Base-by-base conservation (phyloP, 2,797 vertebrate species). In the Oreochromis grahami region DNA sequence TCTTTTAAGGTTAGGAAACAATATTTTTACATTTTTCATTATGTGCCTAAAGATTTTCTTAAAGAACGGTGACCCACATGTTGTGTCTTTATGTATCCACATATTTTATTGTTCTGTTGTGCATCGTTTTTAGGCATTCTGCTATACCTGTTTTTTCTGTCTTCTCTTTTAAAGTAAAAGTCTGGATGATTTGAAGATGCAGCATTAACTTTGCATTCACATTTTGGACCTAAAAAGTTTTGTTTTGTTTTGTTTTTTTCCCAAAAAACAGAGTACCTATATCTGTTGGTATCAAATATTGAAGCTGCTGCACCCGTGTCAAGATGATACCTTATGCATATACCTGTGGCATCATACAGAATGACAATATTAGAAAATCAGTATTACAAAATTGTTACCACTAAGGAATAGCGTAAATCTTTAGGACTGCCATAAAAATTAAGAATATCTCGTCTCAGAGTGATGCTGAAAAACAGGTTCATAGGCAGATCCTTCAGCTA, bases 181-280 rank as follows among this genome's bases (percentile, higher is more conserved):
- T 26, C 21, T 43, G 63, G 14, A 68, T 68, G n/a, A 43, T 24
- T 43, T 43, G n/a, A 68, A 68, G 8, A 45, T 45, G 38, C 38
- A 43, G 14, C 65, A 26, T 45, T 70, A 43, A 14, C 13, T 70
- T 24, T 45, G 14, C 45, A 45, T 70, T 45, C 14, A 11, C 9
- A 1, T 0, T 43, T 0, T 70, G 5, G 2, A 43, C n/a, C n/a
- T 24, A n/a, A 38, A 43, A 41, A 43, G 8, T 5, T 50, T 15
- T n/a, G n/a, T n/a, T n/a, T n/a, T n/a, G n/a, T 48, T 0, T 41
- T 26, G 3, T 14, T 7, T 32, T 17, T 26, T 19, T 1, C 19
- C 65, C 24, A 7, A 26, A 26, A 24, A 45, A 29, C 38, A 26
- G 14, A 45, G 17, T 21, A 70, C 21, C 21, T 70, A 7, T 29